Evolutionary conservation across 2,797 vertebrate species (phyloP).

Genomic region (Gymnoscopelus braueri): DNA sequence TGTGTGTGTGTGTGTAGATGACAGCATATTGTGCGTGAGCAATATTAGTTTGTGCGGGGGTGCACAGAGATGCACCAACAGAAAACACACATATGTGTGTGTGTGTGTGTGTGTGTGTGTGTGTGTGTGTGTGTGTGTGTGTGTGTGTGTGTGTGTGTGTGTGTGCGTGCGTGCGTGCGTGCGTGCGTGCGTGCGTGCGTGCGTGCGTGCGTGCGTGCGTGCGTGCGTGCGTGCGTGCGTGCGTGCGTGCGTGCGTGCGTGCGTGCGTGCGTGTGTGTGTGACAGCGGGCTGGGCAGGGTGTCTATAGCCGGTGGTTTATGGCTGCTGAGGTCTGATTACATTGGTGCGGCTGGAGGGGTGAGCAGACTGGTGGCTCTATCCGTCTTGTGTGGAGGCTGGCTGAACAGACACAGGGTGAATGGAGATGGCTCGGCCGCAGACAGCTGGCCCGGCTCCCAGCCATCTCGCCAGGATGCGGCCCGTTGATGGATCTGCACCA

Average conservation of each 20-base stretch:
- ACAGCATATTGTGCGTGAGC: too few species aligned
- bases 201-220: constrained; percentile 19
- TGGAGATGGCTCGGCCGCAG: constrained; percentile 72
- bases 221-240: constrained; percentile 22
- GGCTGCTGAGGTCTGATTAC: constrained; percentile 78
- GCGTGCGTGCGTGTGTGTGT: constrained; percentile 44
- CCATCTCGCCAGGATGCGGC: constrained; percentile 65
- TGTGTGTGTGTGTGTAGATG: neutral
- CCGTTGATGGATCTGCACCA: constrained; percentile 61
- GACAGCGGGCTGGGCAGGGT: constrained; percentile 62
- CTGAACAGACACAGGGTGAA: constrained; percentile 68
- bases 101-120: constrained; percentile 26
- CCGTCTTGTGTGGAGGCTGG: constrained; percentile 73
- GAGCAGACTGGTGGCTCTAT: constrained; percentile 74
- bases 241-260: constrained; percentile 30
- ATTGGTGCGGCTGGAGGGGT: constrained; percentile 70
- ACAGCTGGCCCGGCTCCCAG: constrained; percentile 72
- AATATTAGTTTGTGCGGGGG: too few species aligned
- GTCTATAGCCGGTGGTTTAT: constrained; percentile 76
- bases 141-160: constrained; percentile 27
- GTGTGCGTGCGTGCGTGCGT: constrained; percentile 40
- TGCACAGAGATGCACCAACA: too few species aligned
- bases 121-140: constrained; percentile 21
- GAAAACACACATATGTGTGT: neutral
- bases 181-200: too few species aligned